A percentile compares a stretch with the other conserved stretches of the same genome.
Evolutionary conservation across 2,113 vertebrate species (phyloP).

Genomic region (Erinaceus europaeus): DNA sequence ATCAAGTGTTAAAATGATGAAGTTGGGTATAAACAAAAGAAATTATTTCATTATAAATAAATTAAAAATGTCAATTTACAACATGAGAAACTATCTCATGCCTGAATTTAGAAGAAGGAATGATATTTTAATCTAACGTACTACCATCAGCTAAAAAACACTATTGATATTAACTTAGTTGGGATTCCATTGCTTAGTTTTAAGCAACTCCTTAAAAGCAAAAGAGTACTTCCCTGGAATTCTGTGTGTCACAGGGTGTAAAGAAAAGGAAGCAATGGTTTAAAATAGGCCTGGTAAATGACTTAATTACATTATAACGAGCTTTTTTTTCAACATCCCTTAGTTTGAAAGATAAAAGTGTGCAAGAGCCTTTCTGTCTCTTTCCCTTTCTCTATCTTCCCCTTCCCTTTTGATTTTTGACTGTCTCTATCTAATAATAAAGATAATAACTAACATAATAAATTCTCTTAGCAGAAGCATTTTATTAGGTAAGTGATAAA

Average conservation of each 20-base stretch:
- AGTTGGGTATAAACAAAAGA: conserved; percentile 48
- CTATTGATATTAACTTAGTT: not conserved
- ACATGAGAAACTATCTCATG: not conserved
- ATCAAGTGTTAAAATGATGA: conserved; percentile 61
- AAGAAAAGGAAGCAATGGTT: conserved; percentile 50
- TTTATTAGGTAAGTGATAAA: conserved; percentile 22
- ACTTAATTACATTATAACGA: conserved; percentile 41
- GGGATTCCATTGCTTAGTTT: not conserved
- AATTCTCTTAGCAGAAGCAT: not conserved
- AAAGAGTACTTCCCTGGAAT: conserved; percentile 45
- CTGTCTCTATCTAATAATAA: no score
- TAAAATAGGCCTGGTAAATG: conserved; percentile 40
- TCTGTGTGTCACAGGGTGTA: conserved; percentile 23
- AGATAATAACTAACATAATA: conserved; percentile 14
- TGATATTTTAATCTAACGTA: conserved; percentile 3
- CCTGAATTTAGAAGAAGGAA: conserved; percentile 15
- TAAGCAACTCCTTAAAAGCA: conserved; percentile 41
- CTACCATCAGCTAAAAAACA: conserved; percentile 11
- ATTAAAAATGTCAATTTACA: conserved; percentile 28
- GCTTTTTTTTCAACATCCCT: conserved; percentile 13
- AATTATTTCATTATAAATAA: conserved; percentile 49
- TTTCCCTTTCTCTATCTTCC: no score
- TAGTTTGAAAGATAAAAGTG: conserved; percentile 51
- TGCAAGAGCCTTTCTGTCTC: no score
- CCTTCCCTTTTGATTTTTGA: no score